These are phyloP conservation scores for Glandiceps talaboti DNA, from an alignment of 53 echinoderm and acorn worm genomes.

Conservation along the genomic window DNA sequence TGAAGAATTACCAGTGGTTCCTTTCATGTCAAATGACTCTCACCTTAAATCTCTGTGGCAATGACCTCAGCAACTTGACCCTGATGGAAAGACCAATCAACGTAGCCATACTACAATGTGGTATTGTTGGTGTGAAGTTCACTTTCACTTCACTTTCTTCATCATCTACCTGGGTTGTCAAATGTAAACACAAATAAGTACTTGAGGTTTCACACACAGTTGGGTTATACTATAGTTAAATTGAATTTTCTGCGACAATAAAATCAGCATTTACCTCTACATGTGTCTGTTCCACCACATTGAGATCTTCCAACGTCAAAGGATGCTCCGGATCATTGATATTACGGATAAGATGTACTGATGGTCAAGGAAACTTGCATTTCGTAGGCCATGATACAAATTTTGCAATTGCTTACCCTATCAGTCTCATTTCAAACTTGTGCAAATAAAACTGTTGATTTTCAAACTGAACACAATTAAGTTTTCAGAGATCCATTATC, in stretches of 20 bases:
- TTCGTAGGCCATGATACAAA: no score
- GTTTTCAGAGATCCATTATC: no score
- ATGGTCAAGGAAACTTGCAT: not conserved
- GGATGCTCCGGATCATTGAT: constrained; percentile 98
- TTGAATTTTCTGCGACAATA: no score
- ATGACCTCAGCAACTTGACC: constrained; percentile 74
- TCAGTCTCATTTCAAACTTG: no score
- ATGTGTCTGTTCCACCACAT: constrained; percentile 80
- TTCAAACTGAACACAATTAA: no score
- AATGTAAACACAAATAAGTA: not conserved
- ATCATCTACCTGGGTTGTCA: constrained; percentile 92
- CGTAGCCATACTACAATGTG: constrained; percentile 99
- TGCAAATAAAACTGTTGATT: no score
- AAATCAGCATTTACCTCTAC: constrained; percentile 88
- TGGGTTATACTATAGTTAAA: no score
- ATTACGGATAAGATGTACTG: constrained; percentile 70
- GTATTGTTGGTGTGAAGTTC: constrained; percentile 86
- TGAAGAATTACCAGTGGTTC: no score
- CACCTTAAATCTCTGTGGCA: constrained; percentile 96
- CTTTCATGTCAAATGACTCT: no score
- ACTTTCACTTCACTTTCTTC: constrained; percentile 55
- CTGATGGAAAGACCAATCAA: constrained; percentile 90
- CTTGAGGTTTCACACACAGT: not conserved
- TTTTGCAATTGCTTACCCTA: no score
- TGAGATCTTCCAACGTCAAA: constrained; percentile 79